These are phyloP conservation scores for Thecocarcelia acutangulata DNA, from an alignment of 2,888 invertebrate genomes.

Conservation along the genomic window DNA sequence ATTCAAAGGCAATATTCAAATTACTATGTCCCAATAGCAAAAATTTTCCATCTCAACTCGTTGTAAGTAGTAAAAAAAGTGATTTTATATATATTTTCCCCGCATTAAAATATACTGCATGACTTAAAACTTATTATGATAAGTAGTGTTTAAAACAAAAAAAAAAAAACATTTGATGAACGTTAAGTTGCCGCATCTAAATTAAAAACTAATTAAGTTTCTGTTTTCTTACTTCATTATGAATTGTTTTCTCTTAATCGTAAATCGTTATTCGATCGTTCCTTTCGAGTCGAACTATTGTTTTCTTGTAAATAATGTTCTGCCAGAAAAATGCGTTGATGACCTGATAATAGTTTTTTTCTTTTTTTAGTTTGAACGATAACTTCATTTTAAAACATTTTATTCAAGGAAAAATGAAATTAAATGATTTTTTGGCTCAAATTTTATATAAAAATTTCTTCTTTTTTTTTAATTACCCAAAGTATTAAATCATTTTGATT, in stretches of 20 bases:
- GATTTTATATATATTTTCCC: not conserved
- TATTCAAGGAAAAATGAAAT: conserved; percentile 45
- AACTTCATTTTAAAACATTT: not conserved
- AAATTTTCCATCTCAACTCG: not conserved
- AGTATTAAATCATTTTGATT: conserved; percentile 45
- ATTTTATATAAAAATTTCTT: conserved; percentile 1
- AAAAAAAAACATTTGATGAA: no score
- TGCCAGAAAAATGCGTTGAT: conserved; percentile 52
- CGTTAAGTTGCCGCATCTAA: not conserved
- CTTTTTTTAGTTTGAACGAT: not conserved
- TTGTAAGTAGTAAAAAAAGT: not conserved
- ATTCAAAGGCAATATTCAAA: no score
- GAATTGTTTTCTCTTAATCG: conserved; percentile 36
- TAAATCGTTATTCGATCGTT: conserved; percentile 35
- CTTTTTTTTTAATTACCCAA: conserved; percentile 1
- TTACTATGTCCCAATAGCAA: no score
- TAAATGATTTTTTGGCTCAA: conserved; percentile 43
- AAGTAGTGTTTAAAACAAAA: conserved; percentile 14
- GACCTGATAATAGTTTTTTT: conserved; percentile 20
- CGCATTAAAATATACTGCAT: conserved; percentile 4
- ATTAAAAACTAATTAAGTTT: not conserved
- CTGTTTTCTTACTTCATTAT: conserved; percentile 42
- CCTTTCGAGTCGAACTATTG: conserved; percentile 20
- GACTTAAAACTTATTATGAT: conserved; percentile 1
- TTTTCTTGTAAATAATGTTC: conserved; percentile 50